These are phyloP conservation scores for Ameiurus melas DNA, from an alignment of 2,113 vertebrate genomes.

Conservation along the genomic window DNA sequence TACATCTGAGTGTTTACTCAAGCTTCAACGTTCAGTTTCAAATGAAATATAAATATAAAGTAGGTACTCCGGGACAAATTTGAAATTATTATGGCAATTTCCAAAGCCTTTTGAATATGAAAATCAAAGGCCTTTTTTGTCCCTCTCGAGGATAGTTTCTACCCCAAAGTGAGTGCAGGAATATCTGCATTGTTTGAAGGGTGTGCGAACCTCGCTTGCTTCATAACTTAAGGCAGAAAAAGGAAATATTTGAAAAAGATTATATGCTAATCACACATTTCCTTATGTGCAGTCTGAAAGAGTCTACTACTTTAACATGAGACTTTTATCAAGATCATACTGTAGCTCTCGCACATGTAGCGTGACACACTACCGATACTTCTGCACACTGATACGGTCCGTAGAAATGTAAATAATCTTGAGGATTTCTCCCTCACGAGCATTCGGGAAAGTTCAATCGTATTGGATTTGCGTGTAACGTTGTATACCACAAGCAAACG, in stretches of 20 bases:
- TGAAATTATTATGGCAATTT: constrained; percentile 58
- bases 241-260: constrained; percentile 18
- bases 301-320: neutral
- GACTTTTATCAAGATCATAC: neutral
- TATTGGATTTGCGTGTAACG: neutral
- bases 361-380: neutral
- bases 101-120: constrained; percentile 48
- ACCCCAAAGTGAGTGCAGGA: constrained; percentile 35
- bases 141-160: neutral
- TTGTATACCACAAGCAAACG: neutral
- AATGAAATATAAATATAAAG: constrained; percentile 17
- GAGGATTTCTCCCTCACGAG: neutral
- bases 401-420: neutral
- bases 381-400: neutral
- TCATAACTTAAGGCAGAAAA: constrained; percentile 22
- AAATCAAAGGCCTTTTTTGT: constrained; percentile 47
- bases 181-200: constrained; percentile 30
- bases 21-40: constrained; percentile 24
- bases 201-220: constrained; percentile 40
- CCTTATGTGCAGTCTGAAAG: neutral
- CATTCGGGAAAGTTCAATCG: neutral
- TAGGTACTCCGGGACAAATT: constrained; percentile 48
- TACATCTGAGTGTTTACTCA: constrained; percentile 3
- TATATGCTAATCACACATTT: constrained; percentile 28
- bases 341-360: neutral